Evolutionary conservation across 30 jellyfish, hydroid and myxozoan species (phyloP), one percentile per base, ranked within the genome.

Genomic region (Pseudorhiza aurosa): DNA sequence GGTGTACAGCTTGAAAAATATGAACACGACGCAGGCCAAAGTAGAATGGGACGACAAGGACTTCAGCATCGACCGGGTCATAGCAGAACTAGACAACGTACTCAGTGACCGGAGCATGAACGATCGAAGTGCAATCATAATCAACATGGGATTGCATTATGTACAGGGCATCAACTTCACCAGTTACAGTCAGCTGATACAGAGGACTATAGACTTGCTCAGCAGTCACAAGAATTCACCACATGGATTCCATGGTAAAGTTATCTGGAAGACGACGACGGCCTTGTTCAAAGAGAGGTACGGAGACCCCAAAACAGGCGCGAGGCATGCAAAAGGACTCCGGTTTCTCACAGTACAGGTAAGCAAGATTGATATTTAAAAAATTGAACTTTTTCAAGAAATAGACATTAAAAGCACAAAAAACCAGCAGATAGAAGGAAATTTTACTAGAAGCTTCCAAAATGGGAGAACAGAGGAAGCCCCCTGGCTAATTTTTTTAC

Each of bases 261-360:
- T 79, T 21, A 94, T 94, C 6, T 94, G 99, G 99, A 94, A 94
- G 58, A 94, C 99, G 21, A 94, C 97, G 9, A 94, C 99, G 14
- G 97, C 99, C 0, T 59, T 94, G 59, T 80, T 71, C 45, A 94
- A 82, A 57, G 96, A 95, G 86, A 68, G 96, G 46, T 94, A 90
- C 56, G 99, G 99, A 1, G 91, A 78, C 27, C 99, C 97, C 8
- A 75, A 77, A 22, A 31, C 95, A 22, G 90, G 84, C 19, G 97
- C 97, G n/a, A 33, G 99, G 47, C 96, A 85, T 76, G 96, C 96
- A 1, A 86, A 80, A 49, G 93, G 91, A 8, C 60, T 74, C 10
- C 88, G 99, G 37, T 94, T 94, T 55, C 76, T 94, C 31, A 94
- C 99, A 26, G 81, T 88, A 27, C 97, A 87, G 97, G 99, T 94